These are phyloP conservation scores for Ophioderma brevispina DNA, from an alignment of 35 echinoderm and acorn worm genomes.

Conservation along the genomic window DNA sequence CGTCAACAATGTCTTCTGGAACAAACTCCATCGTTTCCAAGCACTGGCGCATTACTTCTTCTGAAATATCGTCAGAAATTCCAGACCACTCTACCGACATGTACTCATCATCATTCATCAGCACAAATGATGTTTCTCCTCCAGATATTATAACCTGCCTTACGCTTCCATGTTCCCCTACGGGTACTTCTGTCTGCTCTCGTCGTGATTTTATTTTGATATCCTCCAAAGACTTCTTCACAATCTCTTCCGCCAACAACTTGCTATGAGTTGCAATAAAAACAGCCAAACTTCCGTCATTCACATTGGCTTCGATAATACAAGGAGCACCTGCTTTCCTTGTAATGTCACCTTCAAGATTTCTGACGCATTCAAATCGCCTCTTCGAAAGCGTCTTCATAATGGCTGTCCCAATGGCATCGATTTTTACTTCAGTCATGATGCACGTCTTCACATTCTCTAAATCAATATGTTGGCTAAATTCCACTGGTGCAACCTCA, in stretches of 20 bases:
- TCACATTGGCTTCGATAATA: conserved; percentile 20
- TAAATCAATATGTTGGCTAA: conserved; percentile 21
- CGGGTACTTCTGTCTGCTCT: conserved; percentile 36
- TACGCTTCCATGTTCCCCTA: conserved; percentile 27
- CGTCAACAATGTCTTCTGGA: conserved; percentile 12
- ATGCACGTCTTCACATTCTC: not conserved
- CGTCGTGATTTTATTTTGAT: not conserved
- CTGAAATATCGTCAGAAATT: not conserved
- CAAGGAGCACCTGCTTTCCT: not conserved
- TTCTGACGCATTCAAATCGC: conserved; percentile 2
- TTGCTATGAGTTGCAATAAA: conserved; percentile 12
- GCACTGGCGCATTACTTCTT: not conserved
- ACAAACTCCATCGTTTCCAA: not conserved
- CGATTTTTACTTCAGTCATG: not conserved
- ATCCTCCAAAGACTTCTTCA: not conserved
- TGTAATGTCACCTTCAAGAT: conserved; percentile 18
- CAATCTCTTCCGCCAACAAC: not conserved
- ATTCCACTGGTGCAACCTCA: conserved; percentile 23
- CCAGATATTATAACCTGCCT: conserved; percentile 33
- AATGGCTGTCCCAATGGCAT: conserved; percentile 22
- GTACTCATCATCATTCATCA: conserved; percentile 43
- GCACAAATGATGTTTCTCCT: conserved; percentile 29
- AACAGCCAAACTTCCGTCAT: not conserved
- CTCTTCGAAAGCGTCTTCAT: conserved; percentile 24
- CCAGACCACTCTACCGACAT: conserved; percentile 8